Evolutionary conservation across 2,888 invertebrate genomes (phyloP), one percentile per base, ranked within the genome.

Genomic region (Callosobruchus maculatus): DNA sequence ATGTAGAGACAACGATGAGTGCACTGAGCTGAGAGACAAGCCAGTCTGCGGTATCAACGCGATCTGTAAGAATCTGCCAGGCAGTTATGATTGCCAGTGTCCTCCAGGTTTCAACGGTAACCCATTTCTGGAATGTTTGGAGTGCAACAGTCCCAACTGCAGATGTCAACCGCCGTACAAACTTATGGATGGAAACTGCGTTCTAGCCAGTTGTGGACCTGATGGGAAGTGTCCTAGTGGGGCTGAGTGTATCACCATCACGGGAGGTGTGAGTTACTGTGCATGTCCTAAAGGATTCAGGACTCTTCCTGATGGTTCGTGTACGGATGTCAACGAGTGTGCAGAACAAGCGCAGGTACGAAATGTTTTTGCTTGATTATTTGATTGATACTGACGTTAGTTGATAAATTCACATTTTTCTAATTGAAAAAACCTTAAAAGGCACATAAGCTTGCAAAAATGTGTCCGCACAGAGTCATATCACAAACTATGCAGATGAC

Each of bases 61-160:
- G 0, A 91, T 96, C 74, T 97, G 97, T 83, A 96, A 95, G 85
- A 97, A 97, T 87, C 88, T 97, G 72, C 97, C 97, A 0, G 97
- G 97, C 70, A 96, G 96, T 84, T 97, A 97, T 84, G 96, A 96
- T 87, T 97, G 97, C 81, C 94, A 95, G 82, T 97, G 97, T 83
- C 94, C 96, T 0, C 89, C 92, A 30, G 96, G 95, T 49, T 96
- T 94, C 84, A 95, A 94, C 83, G 97, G 97, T 70, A 97, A 97
- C 87, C 96, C 97, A 0, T 97, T 96, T 84, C 91, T 93, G 20
- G 89, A 93, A 79, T 97, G 97, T 84, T 31, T 84, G 88, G 92
- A 95, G 85, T 96, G 96, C 84, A 93, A 91, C 84, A 93, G 93
- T 77, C 91, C 94, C 70, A 93, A 93, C 83, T 97, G 97, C 82